phyloP scores from a whole-genome alignment of 2,797 vertebrate genomes.

The Coreius guichenoti region DNA sequence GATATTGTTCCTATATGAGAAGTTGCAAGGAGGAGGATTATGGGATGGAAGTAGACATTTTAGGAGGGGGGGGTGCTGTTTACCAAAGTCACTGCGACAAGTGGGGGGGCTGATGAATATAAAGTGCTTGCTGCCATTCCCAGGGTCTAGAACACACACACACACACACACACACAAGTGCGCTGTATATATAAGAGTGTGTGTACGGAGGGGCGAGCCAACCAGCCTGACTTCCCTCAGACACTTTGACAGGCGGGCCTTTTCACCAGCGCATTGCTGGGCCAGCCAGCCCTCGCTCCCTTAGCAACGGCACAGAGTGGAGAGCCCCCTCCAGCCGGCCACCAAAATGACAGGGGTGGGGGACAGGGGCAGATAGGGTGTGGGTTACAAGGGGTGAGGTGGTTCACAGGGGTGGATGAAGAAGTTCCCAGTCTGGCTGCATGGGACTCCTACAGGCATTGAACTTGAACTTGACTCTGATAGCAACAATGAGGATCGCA shows the following conservation, averaged over 20 bases:
- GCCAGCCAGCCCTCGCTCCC: constrained; percentile 85
- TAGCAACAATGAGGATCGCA: constrained; percentile 51
- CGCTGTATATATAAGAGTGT: constrained; percentile 41
- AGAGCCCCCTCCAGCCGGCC: constrained; percentile 68
- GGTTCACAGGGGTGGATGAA: constrained; percentile 69
- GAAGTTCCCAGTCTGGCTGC: constrained; percentile 60
- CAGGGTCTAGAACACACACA: constrained; percentile 83
- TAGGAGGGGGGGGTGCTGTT: neutral
- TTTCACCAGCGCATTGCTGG: constrained; percentile 89
- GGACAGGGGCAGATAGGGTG: constrained; percentile 39
- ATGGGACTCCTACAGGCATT: constrained; percentile 66
- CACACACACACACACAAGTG: constrained; percentile 37
- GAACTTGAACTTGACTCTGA: constrained; percentile 85
- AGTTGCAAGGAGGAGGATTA: constrained; percentile 49
- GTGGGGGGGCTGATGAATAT: constrained; percentile 88
- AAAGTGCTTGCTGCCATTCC: constrained; percentile 92
- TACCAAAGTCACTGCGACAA: constrained; percentile 29
- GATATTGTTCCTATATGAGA: constrained; percentile 52
- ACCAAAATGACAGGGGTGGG: constrained; percentile 34
- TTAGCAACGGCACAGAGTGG: constrained; percentile 89
- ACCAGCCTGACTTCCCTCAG: constrained; percentile 84
- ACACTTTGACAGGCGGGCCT: constrained; percentile 92
- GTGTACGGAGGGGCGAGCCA: constrained; percentile 34
- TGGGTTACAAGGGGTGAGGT: constrained; percentile 50
- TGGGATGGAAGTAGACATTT: constrained; percentile 53